phyloP scores from a whole-genome alignment of 2,888 invertebrate genomes.

The Drosophila prostipennis region DNA sequence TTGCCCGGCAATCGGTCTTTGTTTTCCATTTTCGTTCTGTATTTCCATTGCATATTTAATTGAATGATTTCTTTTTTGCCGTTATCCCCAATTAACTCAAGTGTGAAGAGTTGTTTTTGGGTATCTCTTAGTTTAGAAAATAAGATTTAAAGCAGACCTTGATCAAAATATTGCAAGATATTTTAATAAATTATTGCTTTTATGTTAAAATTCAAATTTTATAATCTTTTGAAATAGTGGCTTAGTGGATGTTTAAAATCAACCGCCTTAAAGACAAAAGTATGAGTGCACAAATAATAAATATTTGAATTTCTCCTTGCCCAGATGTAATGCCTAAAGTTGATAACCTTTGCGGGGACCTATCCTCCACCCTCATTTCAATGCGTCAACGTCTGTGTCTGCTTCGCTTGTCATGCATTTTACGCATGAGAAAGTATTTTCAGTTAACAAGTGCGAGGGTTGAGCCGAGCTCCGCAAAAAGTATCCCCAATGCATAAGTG shows the following conservation, averaged over 20 bases:
- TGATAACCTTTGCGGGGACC: slow-evolving; percentile 26
- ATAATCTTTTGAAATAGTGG: no score
- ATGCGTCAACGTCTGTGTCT: slow-evolving; percentile 66
- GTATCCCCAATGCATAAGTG: slow-evolving; percentile 59
- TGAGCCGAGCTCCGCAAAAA: slow-evolving; percentile 28
- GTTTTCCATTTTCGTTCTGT: slow-evolving; percentile 50
- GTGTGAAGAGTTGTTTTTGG: background rate
- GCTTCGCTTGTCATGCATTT: slow-evolving; percentile 73
- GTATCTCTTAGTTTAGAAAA: background rate
- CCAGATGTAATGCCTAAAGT: slow-evolving; percentile 41
- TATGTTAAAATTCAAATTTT: no score
- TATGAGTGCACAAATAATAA: background rate
- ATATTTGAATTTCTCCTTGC: background rate
- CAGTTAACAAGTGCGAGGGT: slow-evolving; percentile 69
- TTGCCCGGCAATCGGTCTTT: slow-evolving; percentile 59
- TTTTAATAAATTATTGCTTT: no score
- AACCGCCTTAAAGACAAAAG: no score
- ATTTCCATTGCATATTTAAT: slow-evolving; percentile 71
- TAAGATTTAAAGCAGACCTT: background rate
- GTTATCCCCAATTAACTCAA: slow-evolving; percentile 8
- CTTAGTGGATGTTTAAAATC: no score
- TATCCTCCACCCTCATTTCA: slow-evolving; percentile 24
- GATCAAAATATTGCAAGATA: no score
- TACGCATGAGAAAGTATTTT: slow-evolving; percentile 78
- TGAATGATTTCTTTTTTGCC: slow-evolving; percentile 43